These are phyloP conservation scores for Scopus umbretta DNA, from an alignment of 2,113 vertebrate species.

Conservation along the genomic window DNA sequence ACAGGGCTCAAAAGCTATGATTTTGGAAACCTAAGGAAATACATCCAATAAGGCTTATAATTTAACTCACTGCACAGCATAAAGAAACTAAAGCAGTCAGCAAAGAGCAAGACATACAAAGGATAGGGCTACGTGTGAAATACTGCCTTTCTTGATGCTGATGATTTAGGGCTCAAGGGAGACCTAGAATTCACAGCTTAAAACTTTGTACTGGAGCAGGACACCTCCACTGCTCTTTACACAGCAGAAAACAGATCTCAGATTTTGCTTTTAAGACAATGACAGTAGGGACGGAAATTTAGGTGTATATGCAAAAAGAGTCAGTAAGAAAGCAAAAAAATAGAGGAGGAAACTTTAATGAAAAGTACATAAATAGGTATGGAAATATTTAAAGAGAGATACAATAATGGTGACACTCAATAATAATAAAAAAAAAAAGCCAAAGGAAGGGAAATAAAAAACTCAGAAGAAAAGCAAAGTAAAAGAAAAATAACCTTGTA, in stretches of 20 bases:
- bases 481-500: not conserved
- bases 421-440: not conserved
- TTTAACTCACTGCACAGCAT: not conserved
- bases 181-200: not conserved
- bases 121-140: not conserved
- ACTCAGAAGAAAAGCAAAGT: not conserved
- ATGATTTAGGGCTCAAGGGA: not conserved
- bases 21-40: not conserved
- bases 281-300: not conserved
- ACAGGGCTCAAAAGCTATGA: not conserved
- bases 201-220: not conserved
- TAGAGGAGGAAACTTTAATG: not conserved
- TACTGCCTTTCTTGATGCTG: not conserved
- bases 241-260: not conserved
- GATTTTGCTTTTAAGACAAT: not conserved
- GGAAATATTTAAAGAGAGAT: not conserved
- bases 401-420: not conserved
- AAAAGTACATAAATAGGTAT: not conserved
- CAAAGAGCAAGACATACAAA: not conserved
- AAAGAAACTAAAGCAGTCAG: not conserved
- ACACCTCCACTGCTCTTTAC: not conserved
- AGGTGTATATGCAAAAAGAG: not conserved
- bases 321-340: not conserved
- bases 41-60: not conserved
- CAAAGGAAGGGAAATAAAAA: not conserved